phyloP scores from a whole-genome alignment of 2,888 invertebrate genomes.

The Pelosia muscerda region DNA sequence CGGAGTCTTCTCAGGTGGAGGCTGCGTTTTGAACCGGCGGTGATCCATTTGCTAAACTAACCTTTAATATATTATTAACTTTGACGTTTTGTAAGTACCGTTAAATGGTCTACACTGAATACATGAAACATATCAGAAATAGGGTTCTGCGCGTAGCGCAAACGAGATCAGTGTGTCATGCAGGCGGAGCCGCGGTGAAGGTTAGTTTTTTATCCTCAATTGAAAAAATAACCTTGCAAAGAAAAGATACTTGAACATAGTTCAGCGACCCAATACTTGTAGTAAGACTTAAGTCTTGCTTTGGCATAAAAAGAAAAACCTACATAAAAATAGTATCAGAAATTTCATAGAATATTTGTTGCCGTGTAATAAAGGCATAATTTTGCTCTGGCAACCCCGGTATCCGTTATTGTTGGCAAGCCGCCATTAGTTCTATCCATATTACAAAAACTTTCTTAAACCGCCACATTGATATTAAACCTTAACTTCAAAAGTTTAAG shows the following conservation, averaged over 20 bases:
- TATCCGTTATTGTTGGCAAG: constrained; percentile 70
- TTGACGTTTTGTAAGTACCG: no score
- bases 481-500: constrained; percentile 56
- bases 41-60: no score
- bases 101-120: no score
- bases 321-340: constrained; percentile 28
- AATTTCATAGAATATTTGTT: constrained; percentile 53
- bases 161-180: background rate
- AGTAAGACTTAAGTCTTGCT: background rate
- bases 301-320: constrained; percentile 25
- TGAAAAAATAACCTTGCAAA: background rate
- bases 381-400: constrained; percentile 56
- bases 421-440: constrained; percentile 70
- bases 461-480: constrained; percentile 62
- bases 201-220: background rate
- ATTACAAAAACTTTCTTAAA: constrained; percentile 73
- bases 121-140: no score
- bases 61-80: no score
- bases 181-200: background rate
- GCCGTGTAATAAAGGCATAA: constrained; percentile 59
- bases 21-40: no score
- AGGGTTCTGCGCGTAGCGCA: no score
- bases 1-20: no score
- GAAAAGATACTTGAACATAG: background rate
- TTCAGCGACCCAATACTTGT: constrained; percentile 7